A percentile compares a stretch with the other conserved stretches of the same genome.
Conservation (phyloP, 2,113 vertebrate genomes). For the Ochotona curzoniae region DNA sequence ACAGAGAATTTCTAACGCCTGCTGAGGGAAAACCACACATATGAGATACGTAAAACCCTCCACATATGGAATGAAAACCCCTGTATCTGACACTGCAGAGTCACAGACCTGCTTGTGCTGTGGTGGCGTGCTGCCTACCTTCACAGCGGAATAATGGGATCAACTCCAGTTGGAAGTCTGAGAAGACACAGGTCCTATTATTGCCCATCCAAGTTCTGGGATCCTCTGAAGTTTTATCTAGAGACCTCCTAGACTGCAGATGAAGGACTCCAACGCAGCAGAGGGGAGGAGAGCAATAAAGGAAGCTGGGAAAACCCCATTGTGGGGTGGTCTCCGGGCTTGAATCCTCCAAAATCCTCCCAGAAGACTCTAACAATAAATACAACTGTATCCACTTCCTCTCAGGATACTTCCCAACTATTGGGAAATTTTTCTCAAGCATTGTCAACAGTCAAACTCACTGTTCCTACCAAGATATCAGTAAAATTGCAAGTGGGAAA, state of each 20-base stretch:
- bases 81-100: neutral
- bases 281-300: neutral
- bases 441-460: neutral
- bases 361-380: neutral
- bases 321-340: neutral
- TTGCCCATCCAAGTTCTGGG: neutral
- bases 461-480: neutral
- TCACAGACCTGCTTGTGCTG: neutral
- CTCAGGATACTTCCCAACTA: neutral
- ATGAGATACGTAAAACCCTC: neutral
- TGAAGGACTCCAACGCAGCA: neutral
- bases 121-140: neutral
- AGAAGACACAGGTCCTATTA: neutral
- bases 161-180: neutral
- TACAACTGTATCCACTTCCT: slow-evolving; percentile 25
- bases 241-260: no score
- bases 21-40: neutral
- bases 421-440: slow-evolving; percentile 2
- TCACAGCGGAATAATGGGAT: neutral
- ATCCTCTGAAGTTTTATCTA: neutral
- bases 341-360: neutral
- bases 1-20: neutral
- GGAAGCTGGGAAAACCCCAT: no score
- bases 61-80: neutral
- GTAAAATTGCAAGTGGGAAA: slow-evolving; percentile 13